Base-by-base conservation (phyloP, 1,140 invertebrate species). In the Drosophila saltans region DNA sequence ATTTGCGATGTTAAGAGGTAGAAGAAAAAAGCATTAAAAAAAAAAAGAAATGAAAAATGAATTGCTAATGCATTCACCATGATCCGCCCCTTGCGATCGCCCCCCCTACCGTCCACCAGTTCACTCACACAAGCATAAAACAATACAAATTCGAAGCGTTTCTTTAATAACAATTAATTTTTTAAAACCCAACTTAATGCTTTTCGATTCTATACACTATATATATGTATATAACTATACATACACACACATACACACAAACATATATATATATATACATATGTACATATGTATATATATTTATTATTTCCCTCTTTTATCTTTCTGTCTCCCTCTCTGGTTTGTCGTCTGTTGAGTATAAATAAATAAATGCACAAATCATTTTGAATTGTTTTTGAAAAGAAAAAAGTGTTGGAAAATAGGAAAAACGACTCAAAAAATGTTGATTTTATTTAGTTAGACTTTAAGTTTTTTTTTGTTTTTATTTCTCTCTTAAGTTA, bases 341-440 rank as follows among this genome's bases (percentile, higher is more conserved):
- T 78, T 57, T 55, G 33, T 66, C 57, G 48, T 60, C 55, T 74
- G 72, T 74, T 71, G 48, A 30, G 45, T 40, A 59, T 24, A 71
- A 66, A 77, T 81, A 84, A 78, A 89, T 88, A 88, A 88, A 81
- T 84, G 84, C 84, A 88, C 84, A 88, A 70, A 62, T 58, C 72
- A 77, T 78, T 64, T 72, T 36, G 60, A 83, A 52, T 52, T 52
- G 45, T 60, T 58, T 58, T 57, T 59, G 26, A 26, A 56, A 68
- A 65, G 64, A 40, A 21, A 21, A 43, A 40, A 65, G 75, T 82
- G 73, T 73, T 62, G 72, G 61, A 79, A 62, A 78, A 52, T 52
- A 52, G 21, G 45, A 52, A 2, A 60, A 28, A 67, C 16, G 69
- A 75, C 67, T 76, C 55, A 69, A 79, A 72, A 75, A 30, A 61